A percentile compares a stretch with the other conserved stretches of the same genome.
phyloP scores from a whole-genome alignment of 1,140 invertebrate genomes.

The Bombus consobrinus region DNA sequence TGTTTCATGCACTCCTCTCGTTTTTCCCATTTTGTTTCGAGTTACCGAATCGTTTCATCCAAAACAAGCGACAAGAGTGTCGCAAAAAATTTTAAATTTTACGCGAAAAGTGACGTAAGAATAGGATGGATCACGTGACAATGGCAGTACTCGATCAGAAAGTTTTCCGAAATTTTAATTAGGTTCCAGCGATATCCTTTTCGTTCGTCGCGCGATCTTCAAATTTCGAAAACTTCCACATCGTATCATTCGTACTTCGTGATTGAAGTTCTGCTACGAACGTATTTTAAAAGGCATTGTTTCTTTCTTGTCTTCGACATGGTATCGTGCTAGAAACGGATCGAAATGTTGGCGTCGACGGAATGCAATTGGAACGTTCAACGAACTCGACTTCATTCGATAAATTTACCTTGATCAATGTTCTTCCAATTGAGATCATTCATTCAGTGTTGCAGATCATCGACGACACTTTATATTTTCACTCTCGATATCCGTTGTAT shows the following conservation, averaged over 20 bases:
- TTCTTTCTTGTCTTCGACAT: slow-evolving; percentile 44
- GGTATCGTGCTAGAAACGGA: slow-evolving; percentile 1
- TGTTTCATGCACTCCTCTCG: slow-evolving; percentile 81
- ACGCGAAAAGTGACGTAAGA: slow-evolving; percentile 67
- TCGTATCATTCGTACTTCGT: background rate
- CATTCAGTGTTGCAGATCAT: background rate
- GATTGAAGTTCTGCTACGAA: background rate
- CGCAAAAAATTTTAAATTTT: slow-evolving; percentile 61
- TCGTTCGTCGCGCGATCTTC: slow-evolving; percentile 4
- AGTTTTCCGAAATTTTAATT: slow-evolving; percentile 58
- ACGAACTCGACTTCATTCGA: slow-evolving; percentile 7
- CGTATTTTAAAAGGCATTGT: background rate
- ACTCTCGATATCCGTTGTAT: background rate
- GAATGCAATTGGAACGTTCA: slow-evolving; percentile 36
- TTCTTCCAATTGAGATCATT: background rate
- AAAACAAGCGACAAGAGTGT: background rate
- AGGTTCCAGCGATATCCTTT: slow-evolving; percentile 24
- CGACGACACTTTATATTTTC: slow-evolving; percentile 12
- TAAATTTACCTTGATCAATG: background rate
- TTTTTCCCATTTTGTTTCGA: slow-evolving; percentile 76
- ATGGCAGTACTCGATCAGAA: slow-evolving; percentile 51
- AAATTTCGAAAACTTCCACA: background rate
- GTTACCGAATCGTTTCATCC: background rate
- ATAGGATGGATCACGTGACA: slow-evolving; percentile 69
- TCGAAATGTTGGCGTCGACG: slow-evolving; percentile 21